phyloP scores from a whole-genome alignment of 2,797 vertebrate species.

The Peromyscus nudipes region DNA sequence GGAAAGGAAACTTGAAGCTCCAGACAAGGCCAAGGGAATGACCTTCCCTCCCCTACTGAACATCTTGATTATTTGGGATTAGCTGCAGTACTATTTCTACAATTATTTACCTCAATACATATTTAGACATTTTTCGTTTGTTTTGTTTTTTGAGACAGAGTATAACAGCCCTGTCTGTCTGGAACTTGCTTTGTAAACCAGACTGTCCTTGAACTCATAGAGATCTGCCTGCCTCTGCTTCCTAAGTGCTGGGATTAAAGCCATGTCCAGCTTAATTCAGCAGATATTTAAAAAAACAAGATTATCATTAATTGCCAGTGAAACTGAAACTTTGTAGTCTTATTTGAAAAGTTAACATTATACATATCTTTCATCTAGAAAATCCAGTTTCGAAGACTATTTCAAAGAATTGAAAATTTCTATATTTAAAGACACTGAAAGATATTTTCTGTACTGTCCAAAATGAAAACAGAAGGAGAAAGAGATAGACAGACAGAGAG shows the following conservation, averaged over 20 bases:
- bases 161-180: not conserved
- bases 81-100: slow-evolving; percentile 3
- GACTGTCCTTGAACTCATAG: not conserved
- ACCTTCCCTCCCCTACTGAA: not conserved
- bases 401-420: slow-evolving; percentile 6
- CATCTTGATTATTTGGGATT: slow-evolving; percentile 37
- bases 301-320: not conserved
- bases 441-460: not conserved
- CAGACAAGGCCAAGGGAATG: slow-evolving; percentile 49
- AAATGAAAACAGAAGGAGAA: not conserved
- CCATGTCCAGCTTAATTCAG: not conserved
- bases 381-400: slow-evolving; percentile 3
- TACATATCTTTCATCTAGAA: not conserved
- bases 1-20: not conserved
- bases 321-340: slow-evolving; percentile 12
- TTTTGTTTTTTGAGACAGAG: not conserved
- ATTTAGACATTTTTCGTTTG: slow-evolving; percentile 18
- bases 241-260: not conserved
- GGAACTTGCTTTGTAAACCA: not conserved
- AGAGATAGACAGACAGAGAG: not conserved
- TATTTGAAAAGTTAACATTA: slow-evolving; percentile 53
- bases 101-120: slow-evolving; percentile 53
- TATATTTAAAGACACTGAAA: not conserved
- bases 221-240: not conserved
- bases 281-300: slow-evolving; percentile 58